These are phyloP conservation scores for Otus sunia DNA, from an alignment of 2,113 vertebrate species.

Conservation along the genomic window DNA sequence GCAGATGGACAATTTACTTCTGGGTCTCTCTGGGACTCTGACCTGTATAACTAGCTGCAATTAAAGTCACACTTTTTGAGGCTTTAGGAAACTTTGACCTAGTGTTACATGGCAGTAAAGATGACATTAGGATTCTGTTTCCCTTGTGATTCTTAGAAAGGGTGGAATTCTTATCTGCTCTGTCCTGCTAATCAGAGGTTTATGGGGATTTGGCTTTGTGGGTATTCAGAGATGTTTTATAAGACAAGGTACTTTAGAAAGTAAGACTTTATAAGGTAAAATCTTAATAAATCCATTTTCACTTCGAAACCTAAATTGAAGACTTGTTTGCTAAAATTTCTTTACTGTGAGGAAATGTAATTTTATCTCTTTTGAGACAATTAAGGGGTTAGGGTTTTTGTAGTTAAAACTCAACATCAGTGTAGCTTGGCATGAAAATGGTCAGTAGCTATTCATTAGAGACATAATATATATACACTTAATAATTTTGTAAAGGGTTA, in stretches of 20 bases:
- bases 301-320: neutral
- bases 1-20: neutral
- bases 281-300: neutral
- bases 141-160: neutral
- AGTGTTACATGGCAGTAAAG: neutral
- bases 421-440: neutral
- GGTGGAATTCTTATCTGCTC: neutral
- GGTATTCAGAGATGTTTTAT: neutral
- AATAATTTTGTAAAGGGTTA: neutral
- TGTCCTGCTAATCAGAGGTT: neutral
- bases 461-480: neutral
- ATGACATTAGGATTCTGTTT: neutral
- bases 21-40: neutral
- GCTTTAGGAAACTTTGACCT: neutral
- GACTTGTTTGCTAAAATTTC: neutral
- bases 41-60: neutral
- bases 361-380: neutral
- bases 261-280: neutral
- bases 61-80: neutral
- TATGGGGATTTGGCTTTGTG: neutral
- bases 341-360: neutral
- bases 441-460: neutral
- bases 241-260: neutral
- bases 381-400: neutral
- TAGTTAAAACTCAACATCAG: neutral